Base-by-base conservation (phyloP, 37 sponge, comb jelly and placozoan species). In the Halisarca cf. caerulea region DNA sequence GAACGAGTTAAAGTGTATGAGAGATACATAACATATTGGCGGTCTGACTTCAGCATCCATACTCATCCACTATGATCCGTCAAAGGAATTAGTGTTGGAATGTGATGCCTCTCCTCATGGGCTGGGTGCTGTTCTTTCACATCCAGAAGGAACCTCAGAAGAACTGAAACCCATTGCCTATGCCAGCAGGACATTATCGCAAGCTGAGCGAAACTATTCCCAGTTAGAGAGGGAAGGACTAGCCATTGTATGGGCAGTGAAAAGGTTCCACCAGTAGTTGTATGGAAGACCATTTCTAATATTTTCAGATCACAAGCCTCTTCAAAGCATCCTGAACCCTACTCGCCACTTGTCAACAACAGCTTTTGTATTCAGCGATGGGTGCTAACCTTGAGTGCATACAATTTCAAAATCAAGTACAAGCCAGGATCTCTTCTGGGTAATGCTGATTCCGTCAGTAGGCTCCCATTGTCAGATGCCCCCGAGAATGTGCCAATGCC, bases 391-490 rank as follows among this genome's bases (percentile, higher is more conserved):
- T 21, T 84, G 28, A 74, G 78, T 38, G 77, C 78, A 1, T 84
- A 84, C 38, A 35, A 84, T 54, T 84, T 72, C 20, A 73, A 17
- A 37, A 75, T 84, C 39, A 20, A 74, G 40, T 84, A 84, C 62
- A 84, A 75, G 58, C 60, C 78, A 36, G 62, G 54, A 75, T 55
- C 38, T 9, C 79, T 71, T 23, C 58, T 80, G 27, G 41, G 11
- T 23, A 87, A 87, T 81, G 88, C 88, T 15, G 88, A 87, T 81
- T 30, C 66, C 3, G 51, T 80, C 23, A 84, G 85, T 77, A 73
- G 64, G 4, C 25, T 84, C 4, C 77, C 77, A 25, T 32, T 83
- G n/a, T 73, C 84, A 23, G 66, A 64, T 23, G 38, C 53, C 18
- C 71, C 73, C 3, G 34, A 6, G 4, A 64, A 81, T 15, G 11